Evolutionary conservation across 2,888 invertebrate genomes (phyloP).

Genomic region (Chelonus formosanus): DNA sequence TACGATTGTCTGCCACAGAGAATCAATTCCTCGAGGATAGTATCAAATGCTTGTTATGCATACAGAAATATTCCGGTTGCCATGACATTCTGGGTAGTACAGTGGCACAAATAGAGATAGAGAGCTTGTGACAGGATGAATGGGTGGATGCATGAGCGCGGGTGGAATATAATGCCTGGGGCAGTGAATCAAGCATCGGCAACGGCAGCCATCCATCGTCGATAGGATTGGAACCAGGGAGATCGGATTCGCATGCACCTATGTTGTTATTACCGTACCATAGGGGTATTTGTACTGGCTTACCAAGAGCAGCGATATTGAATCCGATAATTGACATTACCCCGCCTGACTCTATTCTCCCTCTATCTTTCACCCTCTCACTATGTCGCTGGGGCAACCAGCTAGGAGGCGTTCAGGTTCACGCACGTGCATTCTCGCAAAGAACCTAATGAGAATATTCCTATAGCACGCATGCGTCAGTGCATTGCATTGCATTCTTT

Average conservation of each 20-base stretch:
- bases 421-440: constrained; percentile 22
- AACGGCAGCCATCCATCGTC: constrained; percentile 56
- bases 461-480: constrained; percentile 15
- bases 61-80: constrained; percentile 30
- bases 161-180: constrained; percentile 44
- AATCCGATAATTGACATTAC: constrained; percentile 64
- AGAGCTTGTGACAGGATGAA: constrained; percentile 18
- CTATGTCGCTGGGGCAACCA: constrained; percentile 20
- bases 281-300: constrained; percentile 65
- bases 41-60: constrained; percentile 28
- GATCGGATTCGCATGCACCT: constrained; percentile 60
- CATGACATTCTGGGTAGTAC: constrained; percentile 32
- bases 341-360: constrained; percentile 41
- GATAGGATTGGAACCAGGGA: constrained; percentile 54
- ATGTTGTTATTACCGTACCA: constrained; percentile 63
- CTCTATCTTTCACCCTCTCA: constrained; percentile 8
- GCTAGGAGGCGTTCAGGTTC: constrained; percentile 13
- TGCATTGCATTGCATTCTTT: constrained; percentile 24
- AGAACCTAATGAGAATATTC: constrained; percentile 16
- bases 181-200: constrained; percentile 48
- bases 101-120: constrained; percentile 24
- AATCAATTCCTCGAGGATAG: constrained; percentile 31
- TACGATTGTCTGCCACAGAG: constrained; percentile 3
- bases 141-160: constrained; percentile 31
- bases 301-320: constrained; percentile 63